phyloP scores from a whole-genome alignment of 2,797 vertebrate genomes.

The Galaxias olidus region DNA sequence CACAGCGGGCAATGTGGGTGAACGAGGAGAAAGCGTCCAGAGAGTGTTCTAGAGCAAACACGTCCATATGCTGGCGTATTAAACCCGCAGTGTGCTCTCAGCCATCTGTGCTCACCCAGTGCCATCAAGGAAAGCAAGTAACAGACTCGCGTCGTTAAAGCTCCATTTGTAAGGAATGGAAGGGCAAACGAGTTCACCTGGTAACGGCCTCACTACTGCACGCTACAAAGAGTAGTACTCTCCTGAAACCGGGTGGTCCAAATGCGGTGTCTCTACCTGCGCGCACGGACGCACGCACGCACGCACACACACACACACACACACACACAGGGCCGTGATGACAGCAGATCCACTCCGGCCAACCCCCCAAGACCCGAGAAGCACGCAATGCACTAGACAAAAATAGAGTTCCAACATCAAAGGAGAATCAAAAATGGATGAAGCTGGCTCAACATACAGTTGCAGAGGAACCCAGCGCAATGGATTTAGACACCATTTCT shows the following conservation, averaged over 20 bases:
- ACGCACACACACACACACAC: no score
- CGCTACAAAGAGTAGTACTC: no score
- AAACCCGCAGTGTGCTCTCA: background rate
- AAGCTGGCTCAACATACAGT: conserved; percentile 31
- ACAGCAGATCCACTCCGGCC: background rate
- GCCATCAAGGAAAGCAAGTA: no score
- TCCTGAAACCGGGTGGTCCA: no score
- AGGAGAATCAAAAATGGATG: conserved; percentile 45
- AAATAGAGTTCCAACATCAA: conserved; percentile 45
- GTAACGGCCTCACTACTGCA: no score
- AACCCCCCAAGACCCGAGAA: conserved; percentile 16
- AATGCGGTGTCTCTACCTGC: no score
- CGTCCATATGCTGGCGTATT: background rate
- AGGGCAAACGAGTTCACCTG: no score
- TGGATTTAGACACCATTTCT: background rate
- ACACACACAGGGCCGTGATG: background rate
- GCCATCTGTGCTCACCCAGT: no score
- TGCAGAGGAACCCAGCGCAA: conserved; percentile 25
- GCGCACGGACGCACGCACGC: no score
- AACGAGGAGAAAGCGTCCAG: background rate
- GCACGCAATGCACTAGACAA: conserved; percentile 25
- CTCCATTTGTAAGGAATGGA: no score
- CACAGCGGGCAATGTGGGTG: background rate
- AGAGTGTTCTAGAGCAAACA: background rate
- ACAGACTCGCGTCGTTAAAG: no score